Base-by-base conservation (phyloP, 2,113 vertebrate genomes). In the Actenoides hombroni region DNA sequence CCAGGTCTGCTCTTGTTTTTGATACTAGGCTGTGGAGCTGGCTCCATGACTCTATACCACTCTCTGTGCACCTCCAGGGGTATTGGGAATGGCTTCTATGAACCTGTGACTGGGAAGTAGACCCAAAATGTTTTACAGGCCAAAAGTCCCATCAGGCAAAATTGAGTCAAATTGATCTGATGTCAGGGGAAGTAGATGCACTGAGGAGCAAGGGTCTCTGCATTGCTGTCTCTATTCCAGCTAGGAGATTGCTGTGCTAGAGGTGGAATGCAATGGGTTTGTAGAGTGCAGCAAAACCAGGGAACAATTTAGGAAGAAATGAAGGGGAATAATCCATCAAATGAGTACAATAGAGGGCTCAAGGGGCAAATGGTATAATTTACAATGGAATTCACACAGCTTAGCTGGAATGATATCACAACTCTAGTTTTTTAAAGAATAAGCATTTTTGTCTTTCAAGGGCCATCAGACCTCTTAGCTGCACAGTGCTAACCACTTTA, bases 1-100 rank as follows among this genome's bases (percentile, higher is more conserved):
- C 94, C 95, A 93, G 91, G 83, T 94, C 91, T 94, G 89, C 60
- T 96, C 93, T 93, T 96, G 92, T 90, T 95, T 97, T 97, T 95
- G 93, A 94, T 96, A 87, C 46, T 96, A 61, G 64, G 15, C 60
- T 86, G 46, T 49, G 57, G 25, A 95, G 28, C 48, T 91, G 83
- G 68, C n/a, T 89, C 74, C 3, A 1, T 86, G 68, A 61, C 39
- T 76, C 73, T 84, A 46, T 88, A 79, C 28, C 74, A 91, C 49
- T 35, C n/a, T 87, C 49, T 17, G 0, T 20, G 4, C 3, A 1
- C 17, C 78, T 74, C 31, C 59, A 83, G 49, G 9, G 48, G 19
- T 51, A 16, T 25, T 65, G 48, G 64, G 65, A 67, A 86, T 17
- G 20, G 37, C 10, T 85, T 53, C 39, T 59, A 39, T 17, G 60